Conservation (phyloP, 2,888 invertebrate species). For the Andrena camellia region DNA sequence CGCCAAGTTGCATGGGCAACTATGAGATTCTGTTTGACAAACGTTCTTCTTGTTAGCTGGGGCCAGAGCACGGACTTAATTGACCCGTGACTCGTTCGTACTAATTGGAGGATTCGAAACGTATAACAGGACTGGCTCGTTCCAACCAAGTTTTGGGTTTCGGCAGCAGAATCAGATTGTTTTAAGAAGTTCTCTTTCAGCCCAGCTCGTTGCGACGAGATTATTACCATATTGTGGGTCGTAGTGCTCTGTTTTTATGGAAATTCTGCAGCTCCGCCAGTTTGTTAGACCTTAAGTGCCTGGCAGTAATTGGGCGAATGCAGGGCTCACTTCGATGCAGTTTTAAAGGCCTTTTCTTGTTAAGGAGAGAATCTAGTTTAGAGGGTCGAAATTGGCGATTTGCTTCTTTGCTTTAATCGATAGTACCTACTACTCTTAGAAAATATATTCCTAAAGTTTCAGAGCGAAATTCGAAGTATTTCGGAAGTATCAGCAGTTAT, state of each 20-base stretch:
- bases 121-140: not conserved
- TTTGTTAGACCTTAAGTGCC: no score
- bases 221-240: not conserved
- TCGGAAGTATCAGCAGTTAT: no score
- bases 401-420: no score
- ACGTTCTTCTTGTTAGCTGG: constrained; percentile 12
- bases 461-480: no score
- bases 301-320: no score
- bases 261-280: no score
- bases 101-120: constrained; percentile 32
- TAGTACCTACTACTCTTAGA: no score
- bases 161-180: not conserved
- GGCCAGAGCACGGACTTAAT: constrained; percentile 19
- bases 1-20: not conserved
- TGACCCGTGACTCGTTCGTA: constrained; percentile 18
- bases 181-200: not conserved
- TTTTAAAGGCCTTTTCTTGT: no score
- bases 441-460: no score
- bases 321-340: no score
- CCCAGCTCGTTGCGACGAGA: not conserved
- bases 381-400: no score
- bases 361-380: no score
- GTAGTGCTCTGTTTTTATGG: not conserved
- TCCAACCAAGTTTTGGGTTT: constrained; percentile 2
- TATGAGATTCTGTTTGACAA: constrained; percentile 26